phyloP scores from a whole-genome alignment of 2,797 vertebrate species.

The Pipistrellus pipistrellus region DNA sequence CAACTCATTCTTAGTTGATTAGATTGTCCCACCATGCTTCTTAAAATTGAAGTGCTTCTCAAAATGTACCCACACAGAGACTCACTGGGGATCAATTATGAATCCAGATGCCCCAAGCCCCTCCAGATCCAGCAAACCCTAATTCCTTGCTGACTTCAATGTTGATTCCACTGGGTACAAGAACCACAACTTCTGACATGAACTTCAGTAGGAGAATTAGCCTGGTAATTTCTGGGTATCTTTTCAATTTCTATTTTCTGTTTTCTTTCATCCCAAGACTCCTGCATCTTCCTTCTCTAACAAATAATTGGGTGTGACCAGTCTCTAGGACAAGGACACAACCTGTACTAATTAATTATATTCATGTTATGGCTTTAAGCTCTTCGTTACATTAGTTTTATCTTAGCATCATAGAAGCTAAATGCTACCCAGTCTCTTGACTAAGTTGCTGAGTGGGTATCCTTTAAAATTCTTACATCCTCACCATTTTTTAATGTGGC shows the following conservation, averaged over 20 bases:
- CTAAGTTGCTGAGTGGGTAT: not conserved
- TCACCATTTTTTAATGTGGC: not conserved
- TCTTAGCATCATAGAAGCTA: constrained; percentile 33
- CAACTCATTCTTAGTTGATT: not conserved
- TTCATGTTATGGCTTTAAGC: not conserved
- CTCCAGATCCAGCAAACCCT: not conserved
- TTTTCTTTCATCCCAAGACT: not conserved
- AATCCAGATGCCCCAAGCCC: not conserved
- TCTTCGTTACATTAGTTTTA: constrained; percentile 18
- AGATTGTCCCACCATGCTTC: not conserved
- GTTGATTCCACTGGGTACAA: not conserved
- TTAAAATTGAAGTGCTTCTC: not conserved
- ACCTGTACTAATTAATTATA: constrained; percentile 10
- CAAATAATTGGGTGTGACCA: not conserved
- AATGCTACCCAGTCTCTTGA: not conserved
- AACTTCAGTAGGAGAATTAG: not conserved
- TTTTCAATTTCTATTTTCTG: not conserved
- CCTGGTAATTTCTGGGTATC: not conserved
- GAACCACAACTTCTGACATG: not conserved
- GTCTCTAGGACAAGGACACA: not conserved
- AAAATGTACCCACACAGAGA: not conserved
- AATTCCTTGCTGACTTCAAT: not conserved
- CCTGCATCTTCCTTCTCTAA: not conserved
- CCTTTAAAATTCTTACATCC: not conserved
- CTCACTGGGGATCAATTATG: not conserved